Base-by-base conservation (phyloP, 2,113 vertebrate genomes). In the Pungitius pungitius region DNA sequence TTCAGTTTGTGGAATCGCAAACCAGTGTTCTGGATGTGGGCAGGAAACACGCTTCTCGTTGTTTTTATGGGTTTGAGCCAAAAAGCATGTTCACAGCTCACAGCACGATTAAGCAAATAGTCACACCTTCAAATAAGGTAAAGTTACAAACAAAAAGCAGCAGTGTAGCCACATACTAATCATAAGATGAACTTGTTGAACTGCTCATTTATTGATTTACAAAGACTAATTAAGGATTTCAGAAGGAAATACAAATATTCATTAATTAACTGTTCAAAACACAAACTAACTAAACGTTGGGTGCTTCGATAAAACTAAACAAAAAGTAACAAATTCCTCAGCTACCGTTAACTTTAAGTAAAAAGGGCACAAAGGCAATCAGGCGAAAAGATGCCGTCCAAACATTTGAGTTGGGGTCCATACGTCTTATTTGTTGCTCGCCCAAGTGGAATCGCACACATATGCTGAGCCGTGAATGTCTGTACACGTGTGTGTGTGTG, bases 1-100 rank as follows among this genome's bases (percentile, higher is more conserved):
- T 80, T 77, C 45, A 81, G 45, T 80, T 54, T 0, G 2, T 60
- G 51, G 69, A 75, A 49, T 22, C 52, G 47, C 0, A 85, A 75
- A 78, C 67, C 51, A n/a, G 33, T 58, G 22, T 37, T 68, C 22
- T 55, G 42, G 52, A 81, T 73, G 49, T 69, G 45, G 57, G 15
- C n/a, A 60, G 27, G 70, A 80, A 80, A 78, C 14, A 1, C 33
- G 57, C 39, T 12, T 74, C 45, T 73, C 33, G 40, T 39, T 69
- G 40, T 39, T 69, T 73, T 72, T 58, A 45, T 40, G 52, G 33
- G 42, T 69, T 66, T 2, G 51, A 33, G 26, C 39, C 54, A 82
- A 30, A 52, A 9, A 43, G 47, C 43, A 4, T 39, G 55, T 75
- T 62, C 30, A 72, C 62, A 59, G 57, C 73, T 67, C 63, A 70